Evolutionary conservation across 2,113 vertebrate species (phyloP), one percentile per base, ranked within the genome.

Genomic region (Meriones unguiculatus): DNA sequence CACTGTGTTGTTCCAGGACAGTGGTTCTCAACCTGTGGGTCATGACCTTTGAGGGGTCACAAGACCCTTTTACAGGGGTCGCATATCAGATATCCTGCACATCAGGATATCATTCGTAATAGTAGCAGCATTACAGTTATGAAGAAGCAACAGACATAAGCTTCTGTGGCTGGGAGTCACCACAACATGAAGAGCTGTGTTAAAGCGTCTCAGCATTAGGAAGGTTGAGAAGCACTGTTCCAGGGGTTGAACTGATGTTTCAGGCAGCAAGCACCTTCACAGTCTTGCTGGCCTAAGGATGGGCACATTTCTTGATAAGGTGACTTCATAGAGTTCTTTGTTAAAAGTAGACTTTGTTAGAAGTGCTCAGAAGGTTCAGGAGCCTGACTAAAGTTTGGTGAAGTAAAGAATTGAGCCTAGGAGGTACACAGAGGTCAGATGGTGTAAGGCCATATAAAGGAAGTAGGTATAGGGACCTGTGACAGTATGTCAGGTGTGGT

Each of bases 251-350:
- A 6, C 22, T n/a, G 50, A 62, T 2, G 32, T 59, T 38, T 25
- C 54, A 38, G 54, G 54, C 11, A 7, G 35, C 54, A 7, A 59
- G 80, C 35, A 24, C 80, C 54, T 24, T 59, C 59, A 81, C 18
- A 0, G 3, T 32, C 64, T 32, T 3, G n/a, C 41, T 11, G 2
- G 7, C 32, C 10, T 30, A 9, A 20, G 7, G 30, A 41, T 38
- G 54, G 20, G 32, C 32, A n/a, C 22, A 24, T 15, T 65, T 46
- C 62, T 57, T 67, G 62, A 62, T n/a, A 38, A 59, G 50, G 7
- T 62, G 50, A 52, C 14, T 65, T 10, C 24, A 7, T 59, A 46
- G 80, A 50, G 50, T 50, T 59, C n/a, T 65, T 95, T 72, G n/a
- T 32, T 32, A 52, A 89, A 81, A 72, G 38, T 78, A n/a, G 50